Evolutionary conservation across 35 echinoderm and acorn worm genomes (phyloP).

Genomic region (Lytechinus variegatus): DNA sequence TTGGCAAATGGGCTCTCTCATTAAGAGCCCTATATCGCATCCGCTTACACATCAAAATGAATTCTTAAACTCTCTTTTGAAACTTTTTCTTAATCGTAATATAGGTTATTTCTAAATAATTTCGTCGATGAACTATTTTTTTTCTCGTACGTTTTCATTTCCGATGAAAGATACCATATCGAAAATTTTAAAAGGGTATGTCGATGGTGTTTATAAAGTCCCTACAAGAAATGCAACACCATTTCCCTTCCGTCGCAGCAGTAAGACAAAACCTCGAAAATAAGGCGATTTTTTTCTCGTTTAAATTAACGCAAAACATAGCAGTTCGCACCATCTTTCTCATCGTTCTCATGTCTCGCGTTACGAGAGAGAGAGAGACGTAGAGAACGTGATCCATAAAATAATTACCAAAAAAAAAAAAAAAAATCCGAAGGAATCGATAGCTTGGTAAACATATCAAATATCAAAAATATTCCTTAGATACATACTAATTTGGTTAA

Average conservation of each 20-base stretch:
- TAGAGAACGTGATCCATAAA: too few species aligned
- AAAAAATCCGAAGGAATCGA: neutral
- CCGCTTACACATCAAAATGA: too few species aligned
- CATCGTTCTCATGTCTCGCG: neutral
- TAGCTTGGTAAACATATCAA: neutral
- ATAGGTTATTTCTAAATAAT: too few species aligned
- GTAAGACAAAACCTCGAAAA: constrained; percentile 2
- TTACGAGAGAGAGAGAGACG: neutral
- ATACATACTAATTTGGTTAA: too few species aligned
- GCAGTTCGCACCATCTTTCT: neutral
- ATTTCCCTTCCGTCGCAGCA: neutral
- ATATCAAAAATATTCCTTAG: neutral
- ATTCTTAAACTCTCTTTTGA: too few species aligned
- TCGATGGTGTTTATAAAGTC: neutral
- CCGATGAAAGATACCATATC: neutral
- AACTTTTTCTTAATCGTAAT: too few species aligned
- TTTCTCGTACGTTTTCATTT: neutral
- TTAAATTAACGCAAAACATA: neutral
- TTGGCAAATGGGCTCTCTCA: too few species aligned
- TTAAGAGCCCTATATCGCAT: too few species aligned
- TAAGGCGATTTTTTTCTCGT: neutral
- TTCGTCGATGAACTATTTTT: too few species aligned
- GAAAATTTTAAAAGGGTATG: neutral
- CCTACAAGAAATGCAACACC: neutral
- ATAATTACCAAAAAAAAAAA: neutral